Base-by-base conservation (phyloP, 1,140 invertebrate species). In the Linepithema humile region DNA sequence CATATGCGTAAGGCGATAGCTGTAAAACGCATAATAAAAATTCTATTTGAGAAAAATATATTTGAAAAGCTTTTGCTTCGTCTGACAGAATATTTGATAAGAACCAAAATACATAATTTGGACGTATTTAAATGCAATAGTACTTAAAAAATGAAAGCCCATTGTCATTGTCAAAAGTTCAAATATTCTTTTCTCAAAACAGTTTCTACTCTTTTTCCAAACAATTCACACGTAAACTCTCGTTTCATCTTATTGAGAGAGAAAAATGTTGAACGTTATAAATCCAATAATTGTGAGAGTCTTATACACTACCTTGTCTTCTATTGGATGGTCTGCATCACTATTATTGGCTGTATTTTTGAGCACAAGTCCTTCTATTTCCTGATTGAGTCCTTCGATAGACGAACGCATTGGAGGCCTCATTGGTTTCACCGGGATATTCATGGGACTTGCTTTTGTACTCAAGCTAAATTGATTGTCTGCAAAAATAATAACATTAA, bases 351-450 rank as follows among this genome's bases (percentile, higher is more conserved):
- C 83, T 65, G 91, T 84, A 72, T 93, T 94, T 90, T 95, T 95
- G 15, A 97, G 93, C 53, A 97, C 96, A 60, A 97, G 95, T 90
- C 95, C 95, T 93, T 98, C 97, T 80, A 98, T 97, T 94, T 98
- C 97, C 92, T 97, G 97, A 94, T 98, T 98, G 2, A 98, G 95
- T 48, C 97, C 97, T 94, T 98, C 97, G 26, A 98, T 97, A 64
- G 97, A 98, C 86, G 96, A 97, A 74, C 97, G 95, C 94, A 97
- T 97, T 74, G 96, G 96, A 89, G 96, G 94, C 91, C 94, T 94
- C 88, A 96, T 93, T 78, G 96, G 95, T 88, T 96, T 96, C 69
- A 95, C 90, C 74, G 95, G 95, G 83, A 95, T 95, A 86, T 94
- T 95, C 89, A 95, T 95, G 64, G 95, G 95, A 92, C 95, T 95